Base-by-base conservation (phyloP, 2,888 invertebrate species). In the Litoditis marina region DNA sequence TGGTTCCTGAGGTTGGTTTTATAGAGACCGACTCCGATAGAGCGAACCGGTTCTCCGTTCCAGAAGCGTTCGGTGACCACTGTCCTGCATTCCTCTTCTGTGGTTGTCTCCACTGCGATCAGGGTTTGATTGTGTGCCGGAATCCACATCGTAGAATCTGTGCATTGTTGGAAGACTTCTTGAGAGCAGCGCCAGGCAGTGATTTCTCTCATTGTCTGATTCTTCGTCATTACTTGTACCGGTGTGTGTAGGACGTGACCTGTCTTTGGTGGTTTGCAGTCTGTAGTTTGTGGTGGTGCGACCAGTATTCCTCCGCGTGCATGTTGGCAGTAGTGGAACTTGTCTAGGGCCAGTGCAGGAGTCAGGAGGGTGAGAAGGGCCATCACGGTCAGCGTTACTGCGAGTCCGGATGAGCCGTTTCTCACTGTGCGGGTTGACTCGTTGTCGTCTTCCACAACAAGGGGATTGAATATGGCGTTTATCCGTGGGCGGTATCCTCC, bases 41-140 rank as follows among this genome's bases (percentile, higher is more conserved):
- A 2, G 1, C 22, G 1, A 1, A 56, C 2, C 7, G 56, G 42
- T 1, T 5, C n/a, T 6, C 46, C 56, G 11, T 42, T 46, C 16
- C 19, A 56, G 27, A n/a, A 28, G 2, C 56, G 19, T 28, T 56
- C 56, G 19, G 27, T 46, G 11, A n/a, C 27, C 25, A 22, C 46
- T 11, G 7, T 51, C 4, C 46, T n/a, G 22, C 56, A 56, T 51
- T 56, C 56, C 46, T 56, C 44, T 16, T 27, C 32, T 13, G 42
- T 27, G 2, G 46, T 5, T 2, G 56, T 25, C 8, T 49, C 44
- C 11, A 46, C 19, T 11, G 8, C 11, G 6, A 46, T 22, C n/a
- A 53, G 16, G 19, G 31, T 53, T 19, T 32, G 32, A 25, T 19
- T 53, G 5, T 30, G n/a, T 7, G 11, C n/a, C 16, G 28, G n/a